A percentile compares a stretch with the other conserved stretches of the same genome.
phyloP scores from a whole-genome alignment of 2,888 invertebrate species.

The Hofmannophila pseudospretella region DNA sequence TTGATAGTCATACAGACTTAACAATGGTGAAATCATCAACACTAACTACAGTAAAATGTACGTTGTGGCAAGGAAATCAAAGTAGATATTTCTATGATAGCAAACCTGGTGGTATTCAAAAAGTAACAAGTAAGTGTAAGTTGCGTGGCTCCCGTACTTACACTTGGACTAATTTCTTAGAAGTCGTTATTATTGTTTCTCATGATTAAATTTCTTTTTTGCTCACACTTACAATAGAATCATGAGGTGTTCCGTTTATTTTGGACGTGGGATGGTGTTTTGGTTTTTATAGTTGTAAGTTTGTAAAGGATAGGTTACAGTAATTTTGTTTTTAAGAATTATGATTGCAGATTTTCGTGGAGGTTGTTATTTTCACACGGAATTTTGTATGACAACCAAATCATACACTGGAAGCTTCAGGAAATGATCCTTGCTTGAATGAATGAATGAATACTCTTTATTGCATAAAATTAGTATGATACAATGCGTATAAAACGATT shows the following conservation, averaged over 20 bases:
- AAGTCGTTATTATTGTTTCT: constrained; percentile 75
- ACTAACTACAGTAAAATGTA: constrained; percentile 21
- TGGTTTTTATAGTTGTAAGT: not conserved
- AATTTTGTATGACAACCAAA: no score
- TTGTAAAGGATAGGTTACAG: not conserved
- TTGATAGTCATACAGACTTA: constrained; percentile 75
- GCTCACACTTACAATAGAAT: constrained; percentile 65
- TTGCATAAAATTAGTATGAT: no score
- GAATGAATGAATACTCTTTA: no score
- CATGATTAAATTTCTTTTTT: constrained; percentile 78
- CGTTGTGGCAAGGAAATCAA: constrained; percentile 27
- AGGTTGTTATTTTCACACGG: no score
- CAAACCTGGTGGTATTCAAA: constrained; percentile 45
- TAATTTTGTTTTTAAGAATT: no score
- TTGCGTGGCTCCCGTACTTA: constrained; percentile 77
- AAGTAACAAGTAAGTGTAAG: constrained; percentile 61
- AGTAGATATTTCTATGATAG: constrained; percentile 25
- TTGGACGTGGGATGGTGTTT: constrained; percentile 37
- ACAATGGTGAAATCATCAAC: constrained; percentile 67
- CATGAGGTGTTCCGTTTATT: constrained; percentile 55
- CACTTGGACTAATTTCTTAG: constrained; percentile 71
- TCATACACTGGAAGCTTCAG: no score
- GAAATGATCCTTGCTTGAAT: no score
- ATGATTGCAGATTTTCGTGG: no score
- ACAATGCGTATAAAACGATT: no score